Evolutionary conservation across 2,113 vertebrate genomes (phyloP).

Genomic region (Bungarus multicinctus): DNA sequence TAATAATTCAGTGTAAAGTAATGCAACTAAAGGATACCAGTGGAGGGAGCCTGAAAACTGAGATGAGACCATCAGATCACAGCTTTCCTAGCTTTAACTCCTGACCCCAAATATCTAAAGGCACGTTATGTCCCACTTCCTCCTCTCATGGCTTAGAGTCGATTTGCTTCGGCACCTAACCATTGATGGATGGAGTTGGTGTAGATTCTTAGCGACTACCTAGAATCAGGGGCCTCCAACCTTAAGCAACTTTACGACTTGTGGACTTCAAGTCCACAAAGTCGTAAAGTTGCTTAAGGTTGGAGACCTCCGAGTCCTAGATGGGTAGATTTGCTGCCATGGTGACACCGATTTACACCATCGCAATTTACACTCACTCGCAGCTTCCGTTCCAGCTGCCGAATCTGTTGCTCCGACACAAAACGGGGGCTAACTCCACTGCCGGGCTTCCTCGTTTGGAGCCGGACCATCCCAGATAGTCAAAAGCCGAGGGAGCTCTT

Average conservation of each 20-base stretch:
- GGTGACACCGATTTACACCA: background rate
- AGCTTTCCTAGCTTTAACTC: background rate
- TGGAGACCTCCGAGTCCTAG: too few species aligned
- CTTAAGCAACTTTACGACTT: too few species aligned
- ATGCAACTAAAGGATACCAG: background rate
- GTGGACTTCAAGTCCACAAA: too few species aligned
- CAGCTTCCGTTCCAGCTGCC: slow-evolving; percentile 60
- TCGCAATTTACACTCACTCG: slow-evolving; percentile 51
- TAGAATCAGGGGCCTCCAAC: background rate
- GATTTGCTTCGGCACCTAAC: background rate
- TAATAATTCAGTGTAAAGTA: background rate
- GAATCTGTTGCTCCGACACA: slow-evolving; percentile 35
- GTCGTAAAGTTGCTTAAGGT: too few species aligned
- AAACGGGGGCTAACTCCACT: background rate
- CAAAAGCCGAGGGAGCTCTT: background rate
- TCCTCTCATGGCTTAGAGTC: background rate
- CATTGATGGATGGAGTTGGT: background rate
- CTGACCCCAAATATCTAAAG: background rate
- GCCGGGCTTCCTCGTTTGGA: background rate
- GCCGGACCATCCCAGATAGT: rapidly evolving
- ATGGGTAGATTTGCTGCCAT: background rate
- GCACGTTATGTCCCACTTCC: background rate
- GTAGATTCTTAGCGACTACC: background rate
- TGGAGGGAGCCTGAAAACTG: background rate
- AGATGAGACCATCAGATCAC: background rate